These are phyloP conservation scores for Semnornis frantzii DNA, from an alignment of 2,113 vertebrate species.

Conservation along the genomic window DNA sequence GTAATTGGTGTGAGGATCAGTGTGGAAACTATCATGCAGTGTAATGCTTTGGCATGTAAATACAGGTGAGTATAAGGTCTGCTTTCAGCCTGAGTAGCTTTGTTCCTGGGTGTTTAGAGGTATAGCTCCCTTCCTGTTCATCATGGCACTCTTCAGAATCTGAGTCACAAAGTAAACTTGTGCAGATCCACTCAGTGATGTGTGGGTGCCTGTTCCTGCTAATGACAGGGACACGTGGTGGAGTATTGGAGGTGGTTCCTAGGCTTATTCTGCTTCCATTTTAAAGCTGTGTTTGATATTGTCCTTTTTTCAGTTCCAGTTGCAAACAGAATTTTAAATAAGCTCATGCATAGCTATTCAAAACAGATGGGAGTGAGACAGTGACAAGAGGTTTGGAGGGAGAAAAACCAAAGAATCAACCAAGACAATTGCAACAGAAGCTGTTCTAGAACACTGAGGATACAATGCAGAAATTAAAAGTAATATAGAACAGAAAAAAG, in stretches of 20 bases:
- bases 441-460: slow-evolving; percentile 1
- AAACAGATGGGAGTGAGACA: slow-evolving; percentile 44
- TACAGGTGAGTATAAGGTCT: neutral
- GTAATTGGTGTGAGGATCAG: neutral
- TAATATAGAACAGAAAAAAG: neutral
- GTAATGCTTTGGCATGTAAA: neutral
- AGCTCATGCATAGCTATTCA: neutral
- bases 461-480: slow-evolving; percentile 2
- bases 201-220: neutral
- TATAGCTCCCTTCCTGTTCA: neutral
- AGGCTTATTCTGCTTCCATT: neutral
- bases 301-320: neutral
- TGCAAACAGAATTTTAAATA: neutral
- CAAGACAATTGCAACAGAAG: slow-evolving; percentile 41
- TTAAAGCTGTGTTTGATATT: neutral
- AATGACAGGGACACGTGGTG: neutral
- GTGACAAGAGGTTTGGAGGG: slow-evolving; percentile 2
- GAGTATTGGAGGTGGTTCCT: neutral
- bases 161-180: neutral
- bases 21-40: rapidly evolving
- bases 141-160: neutral
- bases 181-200: rapidly evolving
- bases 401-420: neutral
- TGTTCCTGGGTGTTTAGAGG: neutral
- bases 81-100: neutral